phyloP scores from a whole-genome alignment of 2,888 invertebrate genomes.

The Zeuzera pyrina region DNA sequence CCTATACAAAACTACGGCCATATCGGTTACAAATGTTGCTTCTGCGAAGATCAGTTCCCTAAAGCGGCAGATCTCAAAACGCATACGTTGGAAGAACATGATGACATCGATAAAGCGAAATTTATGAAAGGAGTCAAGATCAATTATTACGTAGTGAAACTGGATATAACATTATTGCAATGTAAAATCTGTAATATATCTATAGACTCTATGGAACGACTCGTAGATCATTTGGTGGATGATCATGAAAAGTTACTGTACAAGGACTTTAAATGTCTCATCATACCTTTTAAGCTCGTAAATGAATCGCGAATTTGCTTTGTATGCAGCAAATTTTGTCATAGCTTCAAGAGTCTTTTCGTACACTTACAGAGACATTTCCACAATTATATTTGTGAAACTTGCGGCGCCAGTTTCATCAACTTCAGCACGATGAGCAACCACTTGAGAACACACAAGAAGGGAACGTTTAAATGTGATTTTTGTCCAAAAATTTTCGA shows the following conservation, averaged over 20 bases:
- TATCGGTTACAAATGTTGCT: conserved; percentile 3
- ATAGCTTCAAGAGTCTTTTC: conserved; percentile 18
- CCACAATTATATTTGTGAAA: conserved; percentile 5
- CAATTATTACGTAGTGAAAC: conserved; percentile 36
- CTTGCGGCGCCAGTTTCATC: conserved; percentile 19
- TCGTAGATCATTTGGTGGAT: conserved; percentile 38
- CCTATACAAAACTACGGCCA: conserved; percentile 7
- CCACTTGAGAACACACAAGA: conserved; percentile 16
- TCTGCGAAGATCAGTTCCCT: background rate
- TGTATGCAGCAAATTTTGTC: conserved; percentile 21
- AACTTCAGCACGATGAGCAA: conserved; percentile 6
- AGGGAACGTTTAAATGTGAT: conserved; percentile 20
- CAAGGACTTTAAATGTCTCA: conserved; percentile 43
- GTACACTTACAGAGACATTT: conserved; percentile 4
- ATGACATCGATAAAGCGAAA: conserved; percentile 12
- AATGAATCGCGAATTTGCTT: conserved; percentile 24
- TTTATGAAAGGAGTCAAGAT: conserved; percentile 22
- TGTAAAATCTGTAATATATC: conserved; percentile 33
- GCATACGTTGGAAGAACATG: conserved; percentile 3
- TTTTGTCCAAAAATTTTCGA: conserved; percentile 17
- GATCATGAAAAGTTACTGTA: conserved; percentile 35
- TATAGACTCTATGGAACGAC: conserved; percentile 27
- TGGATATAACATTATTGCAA: conserved; percentile 39
- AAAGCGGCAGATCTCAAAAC: conserved; percentile 1
- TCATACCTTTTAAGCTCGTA: conserved; percentile 33